Conservation (phyloP, 2,113 vertebrate genomes). For the Pavo muticus region DNA sequence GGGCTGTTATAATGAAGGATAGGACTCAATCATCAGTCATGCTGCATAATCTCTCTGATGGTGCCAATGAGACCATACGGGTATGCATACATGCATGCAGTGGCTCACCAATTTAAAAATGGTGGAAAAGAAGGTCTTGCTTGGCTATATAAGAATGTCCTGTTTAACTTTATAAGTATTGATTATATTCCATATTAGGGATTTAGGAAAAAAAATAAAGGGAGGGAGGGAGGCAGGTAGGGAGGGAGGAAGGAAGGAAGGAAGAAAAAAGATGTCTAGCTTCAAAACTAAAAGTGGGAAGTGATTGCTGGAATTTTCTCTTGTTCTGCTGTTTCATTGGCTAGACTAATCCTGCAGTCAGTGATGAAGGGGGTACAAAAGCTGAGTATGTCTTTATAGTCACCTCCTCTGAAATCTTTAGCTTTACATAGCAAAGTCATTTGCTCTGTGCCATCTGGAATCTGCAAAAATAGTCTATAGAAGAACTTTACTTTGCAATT, state of each 20-base stretch:
- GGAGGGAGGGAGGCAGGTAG: too few relatives aligned
- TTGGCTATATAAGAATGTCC: neutral
- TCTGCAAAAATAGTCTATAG: slow-evolving; percentile 17
- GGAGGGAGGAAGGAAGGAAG: neutral
- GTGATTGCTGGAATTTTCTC: slow-evolving; percentile 5
- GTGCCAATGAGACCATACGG: neutral
- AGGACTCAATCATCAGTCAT: neutral
- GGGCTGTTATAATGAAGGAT: neutral
- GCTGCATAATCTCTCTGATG: neutral
- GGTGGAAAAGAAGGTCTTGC: neutral
- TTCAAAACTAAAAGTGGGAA: neutral
- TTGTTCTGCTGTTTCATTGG: neutral
- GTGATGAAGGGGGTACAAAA: slow-evolving; percentile 3
- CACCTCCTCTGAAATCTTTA: slow-evolving; percentile 15
- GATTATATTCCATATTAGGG: neutral
- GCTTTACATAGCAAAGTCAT: slow-evolving; percentile 5
- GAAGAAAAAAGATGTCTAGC: neutral
- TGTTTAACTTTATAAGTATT: neutral
- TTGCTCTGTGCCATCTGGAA: slow-evolving; percentile 45
- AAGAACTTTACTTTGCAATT: slow-evolving; percentile 19
- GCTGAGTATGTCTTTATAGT: neutral
- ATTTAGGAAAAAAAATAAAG: neutral
- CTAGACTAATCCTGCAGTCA: neutral
- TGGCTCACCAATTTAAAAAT: neutral
- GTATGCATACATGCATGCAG: neutral